Conservation (phyloP, 2,797 vertebrate species). For the Labroides dimidiatus region DNA sequence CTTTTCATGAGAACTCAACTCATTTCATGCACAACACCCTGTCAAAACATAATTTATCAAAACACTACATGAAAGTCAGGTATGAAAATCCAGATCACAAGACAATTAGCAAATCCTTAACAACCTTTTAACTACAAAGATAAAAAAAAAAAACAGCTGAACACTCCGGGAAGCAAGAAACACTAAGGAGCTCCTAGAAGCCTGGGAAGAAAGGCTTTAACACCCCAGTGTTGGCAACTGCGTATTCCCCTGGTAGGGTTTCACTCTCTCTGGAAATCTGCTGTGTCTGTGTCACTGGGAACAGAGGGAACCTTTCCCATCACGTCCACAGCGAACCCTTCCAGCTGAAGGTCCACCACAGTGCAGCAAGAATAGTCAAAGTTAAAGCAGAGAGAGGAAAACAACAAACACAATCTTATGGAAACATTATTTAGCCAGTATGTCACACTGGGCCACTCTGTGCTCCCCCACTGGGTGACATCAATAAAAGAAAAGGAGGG, state of each 20-base stretch:
- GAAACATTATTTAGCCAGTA: slow-evolving; percentile 33
- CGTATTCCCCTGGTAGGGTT: slow-evolving; percentile 19
- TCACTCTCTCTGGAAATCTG: slow-evolving; percentile 49
- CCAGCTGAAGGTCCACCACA: slow-evolving; percentile 30
- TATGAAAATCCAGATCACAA: slow-evolving; percentile 63
- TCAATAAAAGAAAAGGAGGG: not conserved
- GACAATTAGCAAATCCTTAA: slow-evolving; percentile 23
- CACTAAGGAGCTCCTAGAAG: slow-evolving; percentile 10
- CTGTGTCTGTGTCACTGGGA: slow-evolving; percentile 41
- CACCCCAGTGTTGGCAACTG: slow-evolving; percentile 10
- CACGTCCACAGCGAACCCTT: slow-evolving; percentile 35
- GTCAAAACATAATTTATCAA: not conserved
- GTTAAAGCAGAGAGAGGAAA: not conserved
- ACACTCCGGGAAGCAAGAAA: slow-evolving; percentile 18
- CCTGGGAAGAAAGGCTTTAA: slow-evolving; percentile 40
- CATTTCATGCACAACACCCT: not conserved
- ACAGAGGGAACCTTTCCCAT: slow-evolving; percentile 50
- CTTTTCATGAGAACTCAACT: not conserved
- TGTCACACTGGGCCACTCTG: slow-evolving; percentile 21
- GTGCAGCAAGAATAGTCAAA: not conserved
- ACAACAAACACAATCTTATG: not conserved
- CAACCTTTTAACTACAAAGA: slow-evolving; percentile 7
- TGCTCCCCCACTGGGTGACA: not conserved
- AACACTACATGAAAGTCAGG: not conserved
- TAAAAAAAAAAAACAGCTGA: slow-evolving; percentile 13